phyloP scores from a whole-genome alignment of 2,888 invertebrate species.

The Hyalella azteca region DNA sequence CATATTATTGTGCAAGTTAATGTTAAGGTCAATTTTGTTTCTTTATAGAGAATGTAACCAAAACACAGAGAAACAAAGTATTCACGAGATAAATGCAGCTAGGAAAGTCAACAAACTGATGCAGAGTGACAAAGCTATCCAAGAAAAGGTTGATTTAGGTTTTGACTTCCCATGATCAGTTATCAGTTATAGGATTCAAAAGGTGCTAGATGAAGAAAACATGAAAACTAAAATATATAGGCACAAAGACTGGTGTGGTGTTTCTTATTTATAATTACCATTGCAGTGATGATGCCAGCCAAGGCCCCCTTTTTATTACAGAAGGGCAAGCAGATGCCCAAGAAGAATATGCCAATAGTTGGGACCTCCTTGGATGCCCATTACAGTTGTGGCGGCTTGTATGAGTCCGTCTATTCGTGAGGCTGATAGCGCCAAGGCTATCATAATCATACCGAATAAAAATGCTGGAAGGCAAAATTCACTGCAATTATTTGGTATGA shows the following conservation, averaged over 20 bases:
- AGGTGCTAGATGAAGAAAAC: no score
- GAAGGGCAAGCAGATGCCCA: conserved; percentile 74
- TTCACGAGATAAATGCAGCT: neutral
- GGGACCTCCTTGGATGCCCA: conserved; percentile 77
- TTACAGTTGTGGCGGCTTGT: conserved; percentile 81
- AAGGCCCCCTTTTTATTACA: conserved; percentile 30
- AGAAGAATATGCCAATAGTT: conserved; percentile 79
- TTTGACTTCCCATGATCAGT: neutral
- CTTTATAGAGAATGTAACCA: neutral
- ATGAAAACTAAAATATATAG: no score
- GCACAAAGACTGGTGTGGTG: no score
- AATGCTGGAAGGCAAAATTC: neutral
- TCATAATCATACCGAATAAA: conserved; percentile 71
- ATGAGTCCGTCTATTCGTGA: conserved; percentile 77
- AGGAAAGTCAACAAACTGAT: neutral
- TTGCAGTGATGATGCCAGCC: neutral
- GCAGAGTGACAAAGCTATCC: neutral
- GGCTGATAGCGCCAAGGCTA: conserved; percentile 77
- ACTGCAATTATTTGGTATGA: neutral
- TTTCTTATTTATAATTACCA: no score
- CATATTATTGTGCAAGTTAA: neutral
- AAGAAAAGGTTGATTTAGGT: neutral
- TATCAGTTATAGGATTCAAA: no score
- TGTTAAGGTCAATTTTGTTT: neutral
- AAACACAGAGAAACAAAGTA: neutral